phyloP scores from a whole-genome alignment of 2,113 vertebrate species.

The Eubucco bourcierii region DNA sequence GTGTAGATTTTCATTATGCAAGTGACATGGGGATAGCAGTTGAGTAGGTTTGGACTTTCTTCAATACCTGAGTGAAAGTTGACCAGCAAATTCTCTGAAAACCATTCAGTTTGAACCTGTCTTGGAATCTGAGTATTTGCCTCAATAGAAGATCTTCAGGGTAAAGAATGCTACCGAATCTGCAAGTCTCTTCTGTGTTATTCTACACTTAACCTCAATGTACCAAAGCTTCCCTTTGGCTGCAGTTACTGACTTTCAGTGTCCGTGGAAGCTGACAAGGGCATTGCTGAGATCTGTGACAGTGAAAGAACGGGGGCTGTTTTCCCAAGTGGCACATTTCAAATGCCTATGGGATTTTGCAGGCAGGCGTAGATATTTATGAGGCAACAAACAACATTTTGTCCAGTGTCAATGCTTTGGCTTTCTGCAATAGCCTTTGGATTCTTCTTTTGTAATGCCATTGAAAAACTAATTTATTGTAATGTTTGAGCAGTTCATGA shows the following conservation, averaged over 20 bases:
- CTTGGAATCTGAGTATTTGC: neutral
- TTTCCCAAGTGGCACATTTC: neutral
- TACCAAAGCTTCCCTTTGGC: neutral
- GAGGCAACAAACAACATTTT: neutral
- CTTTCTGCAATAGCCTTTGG: neutral
- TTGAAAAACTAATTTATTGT: neutral
- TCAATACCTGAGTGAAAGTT: accelerated
- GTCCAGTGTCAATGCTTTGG: neutral
- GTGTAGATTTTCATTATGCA: neutral
- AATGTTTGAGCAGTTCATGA: neutral
- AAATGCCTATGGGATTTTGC: neutral
- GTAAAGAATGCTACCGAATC: neutral
- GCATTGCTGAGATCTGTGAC: neutral
- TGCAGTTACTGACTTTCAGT: neutral
- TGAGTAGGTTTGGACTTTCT: neutral
- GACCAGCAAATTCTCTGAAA: neutral
- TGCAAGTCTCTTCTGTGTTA: neutral
- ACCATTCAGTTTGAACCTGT: accelerated
- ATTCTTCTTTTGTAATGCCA: neutral
- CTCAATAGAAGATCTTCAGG: neutral
- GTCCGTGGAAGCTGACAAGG: neutral
- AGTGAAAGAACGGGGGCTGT: accelerated
- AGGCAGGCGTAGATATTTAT: neutral
- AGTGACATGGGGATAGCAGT: neutral
- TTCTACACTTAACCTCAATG: neutral